These are phyloP conservation scores for Ctenopoma kingsleyae DNA, from an alignment of 2,797 vertebrate species.

Conservation along the genomic window DNA sequence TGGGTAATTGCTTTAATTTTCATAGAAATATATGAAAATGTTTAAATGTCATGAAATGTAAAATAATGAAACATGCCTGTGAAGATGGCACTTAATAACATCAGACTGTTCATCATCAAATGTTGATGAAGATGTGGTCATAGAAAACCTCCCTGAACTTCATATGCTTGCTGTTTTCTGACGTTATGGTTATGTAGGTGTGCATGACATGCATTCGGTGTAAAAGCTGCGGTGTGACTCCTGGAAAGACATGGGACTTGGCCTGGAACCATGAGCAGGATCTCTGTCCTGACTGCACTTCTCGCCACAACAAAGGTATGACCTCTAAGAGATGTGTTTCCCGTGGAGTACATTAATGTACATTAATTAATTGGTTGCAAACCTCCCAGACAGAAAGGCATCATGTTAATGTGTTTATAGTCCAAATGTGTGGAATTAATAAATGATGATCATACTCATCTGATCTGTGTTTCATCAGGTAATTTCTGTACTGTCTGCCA, in stretches of 20 bases:
- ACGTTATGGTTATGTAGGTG: slow-evolving; percentile 76
- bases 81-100: no score
- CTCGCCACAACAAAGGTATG: slow-evolving; percentile 88
- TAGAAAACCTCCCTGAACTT: background rate
- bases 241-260: slow-evolving; percentile 88
- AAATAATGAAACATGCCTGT: background rate
- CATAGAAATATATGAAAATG: no score
- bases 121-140: no score
- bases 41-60: background rate
- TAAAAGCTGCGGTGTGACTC: slow-evolving; percentile 91
- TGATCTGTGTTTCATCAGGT: slow-evolving; percentile 74
- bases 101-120: background rate
- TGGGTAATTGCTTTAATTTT: slow-evolving; percentile 84
- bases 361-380: background rate
- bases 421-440: slow-evolving; percentile 1
- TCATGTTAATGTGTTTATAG: background rate
- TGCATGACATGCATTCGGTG: slow-evolving; percentile 93
- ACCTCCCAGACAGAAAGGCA: background rate
- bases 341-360: background rate
- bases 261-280: slow-evolving; percentile 89
- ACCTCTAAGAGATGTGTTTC: background rate
- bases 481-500: slow-evolving; percentile 91
- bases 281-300: slow-evolving; percentile 89
- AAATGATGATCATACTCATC: slow-evolving; percentile 10
- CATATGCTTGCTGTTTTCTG: background rate